Percentiles rank a stretch among this genome's conserved stretches.
These are phyloP conservation scores for Cranoglanis bouderius DNA, from an alignment of 2,113 vertebrate genomes.

Conservation along the genomic window DNA sequence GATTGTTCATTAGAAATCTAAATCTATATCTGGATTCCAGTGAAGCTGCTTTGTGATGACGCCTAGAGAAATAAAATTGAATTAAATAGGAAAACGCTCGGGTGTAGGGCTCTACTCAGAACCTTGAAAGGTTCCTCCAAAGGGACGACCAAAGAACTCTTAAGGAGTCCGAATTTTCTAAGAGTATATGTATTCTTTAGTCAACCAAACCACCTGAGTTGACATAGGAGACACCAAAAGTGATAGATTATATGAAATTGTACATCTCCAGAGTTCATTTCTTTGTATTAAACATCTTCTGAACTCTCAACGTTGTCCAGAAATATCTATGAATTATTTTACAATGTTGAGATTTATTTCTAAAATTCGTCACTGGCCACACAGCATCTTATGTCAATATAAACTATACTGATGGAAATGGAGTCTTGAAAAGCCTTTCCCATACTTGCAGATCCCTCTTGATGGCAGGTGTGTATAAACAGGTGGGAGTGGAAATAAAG, in stretches of 20 bases:
- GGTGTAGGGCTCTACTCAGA: background rate
- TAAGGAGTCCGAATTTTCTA: background rate
- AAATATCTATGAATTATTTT: background rate
- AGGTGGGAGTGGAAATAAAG: slow-evolving; percentile 13
- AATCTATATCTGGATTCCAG: background rate
- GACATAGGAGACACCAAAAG: background rate
- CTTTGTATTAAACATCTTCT: background rate
- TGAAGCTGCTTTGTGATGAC: background rate
- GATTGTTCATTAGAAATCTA: background rate
- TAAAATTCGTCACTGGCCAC: background rate
- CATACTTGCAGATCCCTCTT: background rate
- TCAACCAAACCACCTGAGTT: background rate
- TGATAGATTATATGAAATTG: background rate
- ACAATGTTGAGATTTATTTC: background rate
- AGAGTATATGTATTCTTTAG: background rate
- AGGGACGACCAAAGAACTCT: background rate
- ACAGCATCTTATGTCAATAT: too few relatives aligned
- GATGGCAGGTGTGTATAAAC: slow-evolving; percentile 16
- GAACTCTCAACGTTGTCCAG: background rate
- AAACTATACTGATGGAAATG: background rate
- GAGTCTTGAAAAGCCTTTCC: background rate
- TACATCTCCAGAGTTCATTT: background rate
- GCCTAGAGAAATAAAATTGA: background rate
- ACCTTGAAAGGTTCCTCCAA: background rate
- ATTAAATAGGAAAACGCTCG: background rate